These are phyloP conservation scores for Corythornis cristatus DNA, from an alignment of 2,113 vertebrate genomes.

Conservation along the genomic window DNA sequence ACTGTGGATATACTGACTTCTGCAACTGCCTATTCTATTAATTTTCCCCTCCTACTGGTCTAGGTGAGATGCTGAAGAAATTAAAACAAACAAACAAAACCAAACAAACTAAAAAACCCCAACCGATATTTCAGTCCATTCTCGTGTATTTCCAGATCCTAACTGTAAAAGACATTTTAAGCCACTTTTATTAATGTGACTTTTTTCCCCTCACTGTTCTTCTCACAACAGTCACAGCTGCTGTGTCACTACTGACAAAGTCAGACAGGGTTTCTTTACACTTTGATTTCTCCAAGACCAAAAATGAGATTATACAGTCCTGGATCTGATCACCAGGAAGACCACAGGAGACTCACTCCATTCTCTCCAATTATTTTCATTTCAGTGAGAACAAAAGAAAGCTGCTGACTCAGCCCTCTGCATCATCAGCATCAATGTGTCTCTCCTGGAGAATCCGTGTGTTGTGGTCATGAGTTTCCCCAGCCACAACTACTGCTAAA, in stretches of 20 bases:
- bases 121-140: not conserved
- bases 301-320: not conserved
- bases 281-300: not conserved
- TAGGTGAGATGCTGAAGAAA: not conserved
- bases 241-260: not conserved
- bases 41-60: not conserved
- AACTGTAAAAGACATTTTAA: not conserved
- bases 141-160: not conserved
- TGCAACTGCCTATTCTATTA: not conserved
- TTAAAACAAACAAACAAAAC: not conserved
- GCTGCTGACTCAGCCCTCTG: not conserved
- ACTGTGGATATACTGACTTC: not conserved
- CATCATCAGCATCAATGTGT: not conserved
- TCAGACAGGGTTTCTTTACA: not conserved
- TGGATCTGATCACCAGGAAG: not conserved
- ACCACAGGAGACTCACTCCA: not conserved
- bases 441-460: not conserved
- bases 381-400: not conserved
- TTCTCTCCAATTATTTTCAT: not conserved
- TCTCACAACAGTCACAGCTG: not conserved
- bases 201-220: not conserved
- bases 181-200: not conserved
- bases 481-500: not conserved
- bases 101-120: not conserved
- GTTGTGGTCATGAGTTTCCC: not conserved